Conservation (phyloP, 2,797 vertebrate genomes). For the Apogon talboti region DNA sequence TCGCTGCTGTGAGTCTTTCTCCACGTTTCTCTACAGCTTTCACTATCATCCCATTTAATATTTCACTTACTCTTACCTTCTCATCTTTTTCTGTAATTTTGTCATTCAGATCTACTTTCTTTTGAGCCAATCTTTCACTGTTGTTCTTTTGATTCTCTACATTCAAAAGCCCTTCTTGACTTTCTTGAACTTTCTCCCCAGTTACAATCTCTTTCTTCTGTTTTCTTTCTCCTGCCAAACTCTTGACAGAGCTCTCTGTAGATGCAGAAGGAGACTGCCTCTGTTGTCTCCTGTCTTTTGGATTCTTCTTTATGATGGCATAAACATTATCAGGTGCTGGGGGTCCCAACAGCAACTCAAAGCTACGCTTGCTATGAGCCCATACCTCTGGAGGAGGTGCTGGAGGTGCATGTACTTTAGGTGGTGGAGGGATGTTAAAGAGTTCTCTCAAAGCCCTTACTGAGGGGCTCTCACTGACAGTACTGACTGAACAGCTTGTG, state of each 20-base stretch:
- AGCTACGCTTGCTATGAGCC: constrained; percentile 78
- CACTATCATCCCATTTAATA: constrained; percentile 56
- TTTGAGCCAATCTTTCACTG: constrained; percentile 59
- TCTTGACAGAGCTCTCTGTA: constrained; percentile 61
- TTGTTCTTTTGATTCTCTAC: constrained; percentile 50
- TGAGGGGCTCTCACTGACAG: constrained; percentile 51
- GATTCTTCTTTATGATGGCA: constrained; percentile 75
- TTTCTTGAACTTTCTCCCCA: constrained; percentile 62
- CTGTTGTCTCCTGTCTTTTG: constrained; percentile 79
- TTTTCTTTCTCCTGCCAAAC: constrained; percentile 57
- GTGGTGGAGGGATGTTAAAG: constrained; percentile 91
- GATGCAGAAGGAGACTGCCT: constrained; percentile 57
- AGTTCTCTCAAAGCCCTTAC: constrained; percentile 77
- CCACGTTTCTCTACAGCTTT: constrained; percentile 61
- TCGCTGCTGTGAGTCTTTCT: constrained; percentile 45
- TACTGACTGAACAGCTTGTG: constrained; percentile 15
- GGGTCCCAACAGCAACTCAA: constrained; percentile 83
- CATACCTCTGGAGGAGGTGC: constrained; percentile 89
- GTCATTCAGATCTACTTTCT: constrained; percentile 51
- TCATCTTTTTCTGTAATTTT: constrained; percentile 52
- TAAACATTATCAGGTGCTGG: constrained; percentile 74
- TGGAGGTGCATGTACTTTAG: constrained; percentile 91
- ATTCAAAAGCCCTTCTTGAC: constrained; percentile 48
- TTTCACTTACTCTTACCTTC: constrained; percentile 65
- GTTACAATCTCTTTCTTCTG: constrained; percentile 31